Evolutionary conservation across 2,797 vertebrate genomes (phyloP).

Genomic region (Acrossocheilus wenchowensis): DNA sequence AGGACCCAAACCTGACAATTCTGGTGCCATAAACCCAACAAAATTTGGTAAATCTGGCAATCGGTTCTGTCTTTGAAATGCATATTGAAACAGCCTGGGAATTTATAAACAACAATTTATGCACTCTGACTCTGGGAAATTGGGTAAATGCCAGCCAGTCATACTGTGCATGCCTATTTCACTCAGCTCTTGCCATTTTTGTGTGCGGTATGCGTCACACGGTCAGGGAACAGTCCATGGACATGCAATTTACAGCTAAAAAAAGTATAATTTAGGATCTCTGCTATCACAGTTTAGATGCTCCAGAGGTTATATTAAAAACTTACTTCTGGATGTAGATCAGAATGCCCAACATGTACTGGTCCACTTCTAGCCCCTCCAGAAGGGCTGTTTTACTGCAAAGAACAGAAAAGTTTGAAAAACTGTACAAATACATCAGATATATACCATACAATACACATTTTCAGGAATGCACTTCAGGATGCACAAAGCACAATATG

Average conservation of each 20-base stretch:
- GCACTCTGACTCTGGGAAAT: neutral
- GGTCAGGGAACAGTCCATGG: neutral
- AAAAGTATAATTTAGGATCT: neutral
- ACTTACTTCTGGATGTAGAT: slow-evolving; percentile 95
- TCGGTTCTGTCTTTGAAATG: neutral
- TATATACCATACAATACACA: neutral
- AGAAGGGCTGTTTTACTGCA: slow-evolving; percentile 92
- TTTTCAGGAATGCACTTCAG: neutral
- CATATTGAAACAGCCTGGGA: neutral
- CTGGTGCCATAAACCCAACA: neutral
- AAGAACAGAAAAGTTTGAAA: neutral
- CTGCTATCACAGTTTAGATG: neutral
- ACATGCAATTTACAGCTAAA: slow-evolving; percentile 2
- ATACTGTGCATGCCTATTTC: neutral
- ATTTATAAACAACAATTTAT: neutral
- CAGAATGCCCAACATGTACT: slow-evolving; percentile 96
- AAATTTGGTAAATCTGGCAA: neutral
- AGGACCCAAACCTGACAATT: neutral
- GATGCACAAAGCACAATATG: neutral
- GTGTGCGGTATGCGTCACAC: neutral
- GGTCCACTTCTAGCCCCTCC: slow-evolving; percentile 95
- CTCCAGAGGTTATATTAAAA: neutral
- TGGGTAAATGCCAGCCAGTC: neutral
- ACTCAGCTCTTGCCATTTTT: neutral
- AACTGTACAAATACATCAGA: neutral